Percentiles rank a stretch among this genome's conserved stretches.
These are phyloP conservation scores for Bufotes viridis DNA, from an alignment of 2,797 vertebrate species.

Conservation along the genomic window DNA sequence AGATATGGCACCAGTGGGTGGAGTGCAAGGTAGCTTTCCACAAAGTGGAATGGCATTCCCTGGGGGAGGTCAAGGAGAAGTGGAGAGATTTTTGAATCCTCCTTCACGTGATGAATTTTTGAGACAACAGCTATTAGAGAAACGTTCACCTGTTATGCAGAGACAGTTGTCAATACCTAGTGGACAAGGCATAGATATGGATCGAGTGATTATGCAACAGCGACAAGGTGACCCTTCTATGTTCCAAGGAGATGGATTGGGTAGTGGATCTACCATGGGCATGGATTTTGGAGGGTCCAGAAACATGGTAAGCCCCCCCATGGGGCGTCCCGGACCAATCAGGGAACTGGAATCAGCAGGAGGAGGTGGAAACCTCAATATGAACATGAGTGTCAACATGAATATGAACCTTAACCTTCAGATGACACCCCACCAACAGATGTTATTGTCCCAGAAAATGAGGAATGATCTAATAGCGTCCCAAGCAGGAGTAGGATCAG, in stretches of 20 bases:
- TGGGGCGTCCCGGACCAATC: constrained; percentile 78
- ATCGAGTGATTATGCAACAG: constrained; percentile 84
- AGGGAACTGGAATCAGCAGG: constrained; percentile 87
- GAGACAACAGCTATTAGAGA: constrained; percentile 88
- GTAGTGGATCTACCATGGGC: constrained; percentile 75
- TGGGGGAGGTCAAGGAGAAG: constrained; percentile 82
- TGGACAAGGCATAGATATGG: constrained; percentile 83
- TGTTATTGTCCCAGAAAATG: constrained; percentile 89
- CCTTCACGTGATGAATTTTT: constrained; percentile 88
- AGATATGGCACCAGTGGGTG: constrained; percentile 86
- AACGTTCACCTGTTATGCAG: constrained; percentile 84
- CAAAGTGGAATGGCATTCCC: constrained; percentile 83
- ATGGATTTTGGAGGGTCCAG: constrained; percentile 88
- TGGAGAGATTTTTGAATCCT: constrained; percentile 84
- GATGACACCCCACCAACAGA: constrained; percentile 88
- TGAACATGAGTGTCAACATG: constrained; percentile 88
- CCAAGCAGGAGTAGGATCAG: constrained; percentile 79
- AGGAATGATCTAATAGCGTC: constrained; percentile 76
- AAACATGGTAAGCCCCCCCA: constrained; percentile 87
- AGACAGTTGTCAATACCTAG: constrained; percentile 75
- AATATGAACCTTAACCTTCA: constrained; percentile 87
- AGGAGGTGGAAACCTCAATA: constrained; percentile 80
- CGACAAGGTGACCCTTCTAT: constrained; percentile 80
- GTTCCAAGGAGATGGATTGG: constrained; percentile 75
- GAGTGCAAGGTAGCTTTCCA: constrained; percentile 78